phyloP scores from a whole-genome alignment of 2,113 vertebrate genomes.

The Zosterops borbonicus region DNA sequence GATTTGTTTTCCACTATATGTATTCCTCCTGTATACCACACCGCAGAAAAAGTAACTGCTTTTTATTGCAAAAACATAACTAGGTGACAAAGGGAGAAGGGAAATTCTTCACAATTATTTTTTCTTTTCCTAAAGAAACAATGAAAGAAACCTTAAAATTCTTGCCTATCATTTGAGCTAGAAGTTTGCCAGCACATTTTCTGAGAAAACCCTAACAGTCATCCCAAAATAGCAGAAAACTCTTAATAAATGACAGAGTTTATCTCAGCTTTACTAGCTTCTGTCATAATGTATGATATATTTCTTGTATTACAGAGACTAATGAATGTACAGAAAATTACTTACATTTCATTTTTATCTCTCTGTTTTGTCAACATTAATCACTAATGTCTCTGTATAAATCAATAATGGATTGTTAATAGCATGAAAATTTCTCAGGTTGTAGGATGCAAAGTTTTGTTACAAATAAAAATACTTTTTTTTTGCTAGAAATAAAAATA shows the following conservation, averaged over 20 bases:
- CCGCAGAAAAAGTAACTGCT: neutral
- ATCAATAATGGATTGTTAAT: neutral
- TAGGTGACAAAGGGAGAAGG: neutral
- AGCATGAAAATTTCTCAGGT: neutral
- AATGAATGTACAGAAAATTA: neutral
- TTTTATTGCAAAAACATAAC: neutral
- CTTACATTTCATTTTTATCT: neutral
- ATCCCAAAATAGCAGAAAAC: neutral
- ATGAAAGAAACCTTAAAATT: neutral
- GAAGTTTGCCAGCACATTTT: neutral
- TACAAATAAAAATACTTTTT: neutral
- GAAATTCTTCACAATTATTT: neutral
- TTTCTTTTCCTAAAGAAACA: neutral
- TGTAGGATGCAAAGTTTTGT: neutral
- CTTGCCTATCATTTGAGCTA: neutral
- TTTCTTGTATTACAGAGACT: neutral
- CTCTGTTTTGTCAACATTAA: neutral
- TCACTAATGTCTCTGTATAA: neutral
- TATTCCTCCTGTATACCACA: neutral
- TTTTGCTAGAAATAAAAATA: neutral
- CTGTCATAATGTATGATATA: neutral
- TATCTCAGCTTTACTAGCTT: neutral
- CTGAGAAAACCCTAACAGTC: rapidly evolving
- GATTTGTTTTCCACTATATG: neutral
- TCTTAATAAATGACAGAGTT: neutral